A percentile compares a stretch with the other conserved stretches of the same genome.
Conservation (phyloP, 2,888 invertebrate species). For the Bruchidius siliquastri region DNA sequence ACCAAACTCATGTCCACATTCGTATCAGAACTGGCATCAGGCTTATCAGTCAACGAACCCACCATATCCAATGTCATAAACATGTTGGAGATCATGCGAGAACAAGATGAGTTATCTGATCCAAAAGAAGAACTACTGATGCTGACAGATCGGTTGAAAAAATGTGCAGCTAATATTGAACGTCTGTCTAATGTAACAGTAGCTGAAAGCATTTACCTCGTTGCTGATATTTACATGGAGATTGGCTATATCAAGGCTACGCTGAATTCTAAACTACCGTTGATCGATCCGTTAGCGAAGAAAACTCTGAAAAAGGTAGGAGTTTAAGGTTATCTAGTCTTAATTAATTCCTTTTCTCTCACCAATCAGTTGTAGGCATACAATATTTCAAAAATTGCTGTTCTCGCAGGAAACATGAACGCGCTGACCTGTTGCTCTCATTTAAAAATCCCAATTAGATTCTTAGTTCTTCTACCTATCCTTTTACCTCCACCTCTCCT, state of each 20-base stretch:
- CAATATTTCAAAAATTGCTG: too few species aligned
- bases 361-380: too few species aligned
- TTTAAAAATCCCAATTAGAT: too few species aligned
- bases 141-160: slow-evolving; percentile 20
- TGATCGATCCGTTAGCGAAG: slow-evolving; percentile 82
- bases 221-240: slow-evolving; percentile 39
- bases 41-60: background rate
- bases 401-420: too few species aligned
- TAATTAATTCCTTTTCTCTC: too few species aligned
- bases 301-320: slow-evolving; percentile 57
- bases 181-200: background rate
- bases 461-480: too few species aligned
- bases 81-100: background rate
- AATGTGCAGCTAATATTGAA: slow-evolving; percentile 2
- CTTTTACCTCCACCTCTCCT: too few species aligned
- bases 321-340: too few species aligned
- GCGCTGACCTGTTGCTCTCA: too few species aligned
- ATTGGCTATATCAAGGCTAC: slow-evolving; percentile 55
- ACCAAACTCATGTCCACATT: slow-evolving; percentile 21
- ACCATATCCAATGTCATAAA: background rate
- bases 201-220: slow-evolving; percentile 5
- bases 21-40: slow-evolving; percentile 12
- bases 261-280: slow-evolving; percentile 59
- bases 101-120: slow-evolving; percentile 3
- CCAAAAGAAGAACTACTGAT: slow-evolving; percentile 20